phyloP scores from a whole-genome alignment of 2,113 vertebrate genomes.

The Eptatretus burgeri region DNA sequence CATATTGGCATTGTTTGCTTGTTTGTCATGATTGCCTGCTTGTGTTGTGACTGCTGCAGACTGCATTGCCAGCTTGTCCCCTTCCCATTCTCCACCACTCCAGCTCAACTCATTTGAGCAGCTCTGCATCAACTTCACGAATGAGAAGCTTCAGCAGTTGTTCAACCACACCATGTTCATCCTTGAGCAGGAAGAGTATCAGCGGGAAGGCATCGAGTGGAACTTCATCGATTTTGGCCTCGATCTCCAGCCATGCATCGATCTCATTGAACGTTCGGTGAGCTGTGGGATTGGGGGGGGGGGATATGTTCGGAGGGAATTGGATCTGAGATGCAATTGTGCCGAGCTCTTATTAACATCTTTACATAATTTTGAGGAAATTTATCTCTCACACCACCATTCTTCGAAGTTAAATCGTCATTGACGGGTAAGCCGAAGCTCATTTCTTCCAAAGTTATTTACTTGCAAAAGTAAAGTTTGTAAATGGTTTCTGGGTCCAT shows the following conservation, averaged over 20 bases:
- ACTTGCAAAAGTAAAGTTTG: no score
- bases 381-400: no score
- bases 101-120: conserved; percentile 85
- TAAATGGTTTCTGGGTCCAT: no score
- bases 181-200: conserved; percentile 62
- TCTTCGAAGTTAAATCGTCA: no score
- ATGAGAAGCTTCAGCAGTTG: conserved; percentile 54
- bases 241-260: conserved; percentile 57
- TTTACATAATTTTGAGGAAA: no score
- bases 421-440: no score
- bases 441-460: no score
- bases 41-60: no score
- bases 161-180: conserved; percentile 81
- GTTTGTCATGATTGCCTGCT: no score
- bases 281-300: neutral
- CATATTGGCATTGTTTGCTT: neutral
- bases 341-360: no score
- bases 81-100: neutral
- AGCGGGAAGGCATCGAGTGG: conserved; percentile 67
- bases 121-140: conserved; percentile 56
- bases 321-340: neutral
- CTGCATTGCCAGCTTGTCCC: neutral
- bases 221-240: conserved; percentile 68
- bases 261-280: conserved; percentile 75
- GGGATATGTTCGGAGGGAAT: neutral